Evolutionary conservation across 2,113 vertebrate species (phyloP).

Genomic region (Ailuropoda melanoleuca): DNA sequence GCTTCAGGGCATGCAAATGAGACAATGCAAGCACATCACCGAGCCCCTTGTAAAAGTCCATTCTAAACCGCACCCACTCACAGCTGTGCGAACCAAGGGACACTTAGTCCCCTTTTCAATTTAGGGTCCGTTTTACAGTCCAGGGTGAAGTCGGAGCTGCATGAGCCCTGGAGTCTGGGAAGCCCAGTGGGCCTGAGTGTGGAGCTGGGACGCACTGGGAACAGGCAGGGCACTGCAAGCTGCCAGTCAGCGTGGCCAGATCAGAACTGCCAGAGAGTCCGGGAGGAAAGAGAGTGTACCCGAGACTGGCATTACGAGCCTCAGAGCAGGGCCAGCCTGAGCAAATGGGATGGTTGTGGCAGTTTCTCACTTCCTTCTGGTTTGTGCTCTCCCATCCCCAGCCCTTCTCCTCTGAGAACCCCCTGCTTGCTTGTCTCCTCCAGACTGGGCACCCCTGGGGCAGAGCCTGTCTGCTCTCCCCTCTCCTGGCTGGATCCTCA

Average conservation of each 20-base stretch:
- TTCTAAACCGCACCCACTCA: fast-evolving
- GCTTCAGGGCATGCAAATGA: background rate
- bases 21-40: background rate
- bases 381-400: fast-evolving
- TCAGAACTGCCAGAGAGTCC: fast-evolving
- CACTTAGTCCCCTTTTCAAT: background rate
- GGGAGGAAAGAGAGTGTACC: background rate
- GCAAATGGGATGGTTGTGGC: fast-evolving
- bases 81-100: fast-evolving
- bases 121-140: background rate
- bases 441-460: fast-evolving
- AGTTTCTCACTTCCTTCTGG: background rate
- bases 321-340: background rate
- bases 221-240: background rate
- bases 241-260: background rate
- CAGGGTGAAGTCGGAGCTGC: background rate
- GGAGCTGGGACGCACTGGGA: background rate
- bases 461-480: background rate
- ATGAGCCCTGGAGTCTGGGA: background rate
- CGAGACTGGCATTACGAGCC: background rate
- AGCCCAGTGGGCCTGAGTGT: background rate
- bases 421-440: background rate
- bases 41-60: fast-evolving
- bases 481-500: background rate
- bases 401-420: background rate